Percentiles rank a stretch among this genome's conserved stretches.
These are phyloP conservation scores for Neodiprion pinetum DNA, from an alignment of 1,140 invertebrate species.

Conservation along the genomic window DNA sequence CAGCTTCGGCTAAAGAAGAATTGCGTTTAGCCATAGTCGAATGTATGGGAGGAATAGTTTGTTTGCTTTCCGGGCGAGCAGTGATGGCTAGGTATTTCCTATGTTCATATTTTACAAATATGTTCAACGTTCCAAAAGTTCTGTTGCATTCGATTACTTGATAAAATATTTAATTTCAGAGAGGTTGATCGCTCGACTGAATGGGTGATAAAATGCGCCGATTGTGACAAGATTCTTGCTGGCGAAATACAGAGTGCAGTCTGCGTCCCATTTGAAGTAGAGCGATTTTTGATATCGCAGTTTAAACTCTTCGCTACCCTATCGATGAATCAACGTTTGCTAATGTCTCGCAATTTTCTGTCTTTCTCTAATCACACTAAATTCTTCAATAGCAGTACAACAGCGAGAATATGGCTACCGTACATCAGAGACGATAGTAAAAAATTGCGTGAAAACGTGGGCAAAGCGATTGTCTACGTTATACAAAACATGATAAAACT, in stretches of 20 bases:
- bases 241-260: constrained; percentile 15
- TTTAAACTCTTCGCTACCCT: constrained; percentile 42
- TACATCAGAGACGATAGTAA: constrained; percentile 49
- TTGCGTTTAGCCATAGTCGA: constrained; percentile 44
- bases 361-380: constrained; percentile 56
- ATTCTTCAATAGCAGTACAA: constrained; percentile 51
- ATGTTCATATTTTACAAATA: constrained; percentile 12
- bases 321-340: constrained; percentile 36
- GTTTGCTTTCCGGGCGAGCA: constrained; percentile 44
- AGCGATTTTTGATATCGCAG: constrained; percentile 37
- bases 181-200: constrained; percentile 38
- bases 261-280: constrained; percentile 12
- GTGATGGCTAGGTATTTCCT: constrained; percentile 41
- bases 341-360: constrained; percentile 47
- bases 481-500: constrained; percentile 47
- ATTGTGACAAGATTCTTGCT: constrained; percentile 40
- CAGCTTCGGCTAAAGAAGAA: constrained; percentile 32
- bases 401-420: constrained; percentile 52
- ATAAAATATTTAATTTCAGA: constrained; percentile 31
- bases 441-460: constrained; percentile 49
- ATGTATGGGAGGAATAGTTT: constrained; percentile 46
- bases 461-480: constrained; percentile 43
- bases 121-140: too few relatives aligned
- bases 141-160: not conserved
- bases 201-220: constrained; percentile 45